These are phyloP conservation scores for Coluber constrictor DNA, from an alignment of 2,797 vertebrate genomes.

Conservation along the genomic window DNA sequence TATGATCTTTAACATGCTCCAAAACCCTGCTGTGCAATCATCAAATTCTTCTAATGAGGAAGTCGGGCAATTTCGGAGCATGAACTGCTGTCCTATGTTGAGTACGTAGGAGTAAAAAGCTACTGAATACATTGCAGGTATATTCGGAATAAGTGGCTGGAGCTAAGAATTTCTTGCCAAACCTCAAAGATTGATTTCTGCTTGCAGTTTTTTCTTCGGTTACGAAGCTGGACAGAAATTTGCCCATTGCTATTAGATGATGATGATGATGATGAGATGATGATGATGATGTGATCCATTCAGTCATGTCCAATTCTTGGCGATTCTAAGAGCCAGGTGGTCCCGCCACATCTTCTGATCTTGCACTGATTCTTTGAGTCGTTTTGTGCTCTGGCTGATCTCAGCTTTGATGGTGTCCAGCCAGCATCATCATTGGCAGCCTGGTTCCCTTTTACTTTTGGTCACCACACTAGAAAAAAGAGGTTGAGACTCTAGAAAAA, in stretches of 20 bases:
- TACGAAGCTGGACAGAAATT: background rate
- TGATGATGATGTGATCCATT: too few species aligned
- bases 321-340: background rate
- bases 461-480: too few species aligned
- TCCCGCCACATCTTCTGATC: background rate
- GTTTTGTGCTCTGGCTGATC: background rate
- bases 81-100: background rate
- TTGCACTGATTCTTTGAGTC: background rate
- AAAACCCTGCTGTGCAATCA: background rate
- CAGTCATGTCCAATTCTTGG: background rate
- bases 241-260: background rate
- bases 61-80: background rate
- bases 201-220: background rate
- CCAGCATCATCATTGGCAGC: rapidly evolving
- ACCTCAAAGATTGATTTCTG: background rate
- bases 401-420: background rate
- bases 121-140: background rate
- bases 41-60: background rate
- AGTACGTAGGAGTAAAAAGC: background rate
- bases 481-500: too few species aligned
- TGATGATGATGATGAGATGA: too few species aligned
- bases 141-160: background rate
- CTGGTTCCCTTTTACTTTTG: background rate
- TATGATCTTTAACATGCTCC: background rate
- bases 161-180: background rate